These are phyloP conservation scores for Lithobates sylvaticus DNA, from an alignment of 2,797 vertebrate species.

Conservation along the genomic window DNA sequence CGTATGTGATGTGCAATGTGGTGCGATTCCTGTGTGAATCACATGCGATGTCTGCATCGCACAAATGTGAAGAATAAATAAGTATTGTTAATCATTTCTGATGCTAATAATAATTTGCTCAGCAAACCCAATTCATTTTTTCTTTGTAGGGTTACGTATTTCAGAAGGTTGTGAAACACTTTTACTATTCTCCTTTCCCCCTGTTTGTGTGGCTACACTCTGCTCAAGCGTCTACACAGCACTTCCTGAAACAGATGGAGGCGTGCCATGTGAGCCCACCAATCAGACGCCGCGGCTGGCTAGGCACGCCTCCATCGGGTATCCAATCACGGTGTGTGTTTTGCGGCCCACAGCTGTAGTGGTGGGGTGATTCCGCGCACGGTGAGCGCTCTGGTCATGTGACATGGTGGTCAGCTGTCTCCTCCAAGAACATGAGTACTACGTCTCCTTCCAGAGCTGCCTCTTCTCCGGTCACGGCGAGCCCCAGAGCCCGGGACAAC, in stretches of 20 bases:
- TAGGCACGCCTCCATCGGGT: not conserved
- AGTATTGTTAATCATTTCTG: too few species aligned
- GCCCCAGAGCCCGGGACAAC: constrained; percentile 66
- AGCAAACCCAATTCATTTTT: too few species aligned
- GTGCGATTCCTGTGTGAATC: too few species aligned
- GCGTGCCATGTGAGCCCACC: not conserved
- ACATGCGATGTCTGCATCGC: too few species aligned
- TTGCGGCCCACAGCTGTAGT: not conserved
- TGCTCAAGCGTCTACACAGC: not conserved
- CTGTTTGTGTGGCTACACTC: too few species aligned
- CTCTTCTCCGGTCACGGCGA: not conserved
- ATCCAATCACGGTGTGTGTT: constrained; percentile 19
- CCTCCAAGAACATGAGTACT: constrained; percentile 18
- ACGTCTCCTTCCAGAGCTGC: not conserved
- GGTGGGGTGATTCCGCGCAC: not conserved
- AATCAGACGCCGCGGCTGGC: not conserved
- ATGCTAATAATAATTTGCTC: too few species aligned
- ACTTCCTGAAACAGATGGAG: constrained; percentile 12
- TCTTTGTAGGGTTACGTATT: too few species aligned
- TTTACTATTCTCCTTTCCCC: too few species aligned
- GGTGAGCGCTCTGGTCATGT: not conserved
- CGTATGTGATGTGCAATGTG: too few species aligned
- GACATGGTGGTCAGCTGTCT: not conserved
- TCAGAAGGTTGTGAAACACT: too few species aligned
- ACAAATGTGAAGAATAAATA: too few species aligned